phyloP scores from a whole-genome alignment of 2,113 vertebrate species.

The Balaenoptera acutorostrata region DNA sequence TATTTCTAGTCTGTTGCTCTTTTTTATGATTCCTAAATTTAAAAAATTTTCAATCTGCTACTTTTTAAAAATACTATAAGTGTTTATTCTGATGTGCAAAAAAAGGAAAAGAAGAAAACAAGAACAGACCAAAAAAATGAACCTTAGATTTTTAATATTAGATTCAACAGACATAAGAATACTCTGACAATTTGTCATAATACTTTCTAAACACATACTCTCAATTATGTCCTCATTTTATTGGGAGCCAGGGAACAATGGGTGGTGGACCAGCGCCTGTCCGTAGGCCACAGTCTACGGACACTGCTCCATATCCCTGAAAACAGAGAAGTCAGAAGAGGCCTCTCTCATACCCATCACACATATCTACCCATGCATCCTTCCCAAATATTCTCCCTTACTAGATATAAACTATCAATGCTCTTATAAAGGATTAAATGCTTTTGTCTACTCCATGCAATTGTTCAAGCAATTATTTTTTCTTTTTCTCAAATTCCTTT shows the following conservation, averaged over 20 bases:
- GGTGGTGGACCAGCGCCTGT: background rate
- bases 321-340: background rate
- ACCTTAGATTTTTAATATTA: background rate
- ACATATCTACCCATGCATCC: accelerated
- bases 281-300: background rate
- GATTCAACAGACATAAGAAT: background rate
- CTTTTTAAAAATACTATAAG: background rate
- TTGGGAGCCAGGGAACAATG: background rate
- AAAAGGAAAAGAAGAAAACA: background rate
- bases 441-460: background rate
- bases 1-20: background rate
- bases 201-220: background rate
- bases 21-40: background rate
- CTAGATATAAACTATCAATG: background rate
- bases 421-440: background rate
- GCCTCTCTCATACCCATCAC: background rate
- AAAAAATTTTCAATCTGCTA: background rate
- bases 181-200: background rate
- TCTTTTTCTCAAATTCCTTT: background rate
- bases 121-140: background rate
- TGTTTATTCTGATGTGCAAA: background rate
- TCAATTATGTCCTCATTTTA: background rate
- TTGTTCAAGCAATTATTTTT: background rate
- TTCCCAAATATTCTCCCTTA: background rate
- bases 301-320: background rate